Conservation (phyloP, 2,888 invertebrate genomes). For the Gortyna flavago region DNA sequence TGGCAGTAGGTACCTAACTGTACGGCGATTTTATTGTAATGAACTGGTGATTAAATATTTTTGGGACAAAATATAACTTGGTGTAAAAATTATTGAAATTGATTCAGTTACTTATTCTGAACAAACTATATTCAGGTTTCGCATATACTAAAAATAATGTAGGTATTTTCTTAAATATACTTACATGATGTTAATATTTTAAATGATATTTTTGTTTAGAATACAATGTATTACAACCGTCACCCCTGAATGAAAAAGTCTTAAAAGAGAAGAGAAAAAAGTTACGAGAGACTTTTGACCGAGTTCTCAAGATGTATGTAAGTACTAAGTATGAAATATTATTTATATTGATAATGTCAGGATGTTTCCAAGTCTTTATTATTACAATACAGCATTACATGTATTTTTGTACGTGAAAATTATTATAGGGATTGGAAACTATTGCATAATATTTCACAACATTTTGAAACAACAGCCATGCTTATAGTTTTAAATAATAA, state of each 20-base stretch:
- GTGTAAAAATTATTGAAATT: no score
- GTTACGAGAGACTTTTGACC: slow-evolving; percentile 97
- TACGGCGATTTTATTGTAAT: no score
- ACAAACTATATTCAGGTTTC: no score
- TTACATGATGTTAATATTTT: background rate
- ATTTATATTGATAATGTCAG: background rate
- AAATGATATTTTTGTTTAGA: slow-evolving; percentile 89
- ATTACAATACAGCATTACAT: background rate
- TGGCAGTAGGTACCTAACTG: no score
- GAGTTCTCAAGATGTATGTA: slow-evolving; percentile 98
- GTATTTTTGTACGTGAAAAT: background rate
- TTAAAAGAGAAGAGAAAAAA: slow-evolving; percentile 99
- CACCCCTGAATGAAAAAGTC: slow-evolving; percentile 98
- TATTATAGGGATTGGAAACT: background rate
- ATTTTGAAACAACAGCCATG: slow-evolving; percentile 1
- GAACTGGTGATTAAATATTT: no score
- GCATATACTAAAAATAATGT: no score
- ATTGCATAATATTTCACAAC: slow-evolving; percentile 38
- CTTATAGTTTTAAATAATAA: background rate
- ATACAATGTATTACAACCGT: slow-evolving; percentile 98
- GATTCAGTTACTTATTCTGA: no score
- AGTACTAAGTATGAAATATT: slow-evolving; percentile 84
- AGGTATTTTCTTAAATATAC: background rate
- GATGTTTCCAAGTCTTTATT: background rate
- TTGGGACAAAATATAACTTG: no score